Conservation (phyloP, 2,797 vertebrate species). For the Chaetophractus vellerosus region DNA sequence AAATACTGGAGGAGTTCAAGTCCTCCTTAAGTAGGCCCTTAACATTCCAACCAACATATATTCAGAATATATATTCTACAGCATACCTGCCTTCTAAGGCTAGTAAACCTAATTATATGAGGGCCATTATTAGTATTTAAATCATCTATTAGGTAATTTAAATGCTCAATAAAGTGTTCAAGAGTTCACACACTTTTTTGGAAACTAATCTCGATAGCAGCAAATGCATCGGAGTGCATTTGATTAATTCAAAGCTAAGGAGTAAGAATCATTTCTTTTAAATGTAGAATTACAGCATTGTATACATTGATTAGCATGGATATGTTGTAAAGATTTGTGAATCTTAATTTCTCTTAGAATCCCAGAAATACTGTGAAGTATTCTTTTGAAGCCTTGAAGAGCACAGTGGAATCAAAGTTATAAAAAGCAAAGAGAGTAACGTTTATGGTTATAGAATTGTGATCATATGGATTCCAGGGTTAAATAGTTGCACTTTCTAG, state of each 20-base stretch:
- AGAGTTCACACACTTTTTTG: neutral
- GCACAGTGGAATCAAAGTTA: constrained; percentile 11
- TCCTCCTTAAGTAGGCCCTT: neutral
- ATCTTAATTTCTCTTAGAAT: constrained; percentile 37
- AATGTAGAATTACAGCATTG: neutral
- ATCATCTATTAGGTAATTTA: constrained; percentile 36
- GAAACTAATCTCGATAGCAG: constrained; percentile 57
- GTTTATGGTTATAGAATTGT: neutral
- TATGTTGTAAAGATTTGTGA: constrained; percentile 24
- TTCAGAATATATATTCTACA: neutral
- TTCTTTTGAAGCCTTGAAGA: neutral
- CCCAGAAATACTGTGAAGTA: neutral
- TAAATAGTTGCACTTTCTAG: neutral
- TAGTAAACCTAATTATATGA: constrained; percentile 19
- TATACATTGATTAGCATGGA: neutral
- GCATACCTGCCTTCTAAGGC: neutral
- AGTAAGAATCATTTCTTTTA: neutral
- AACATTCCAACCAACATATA: neutral
- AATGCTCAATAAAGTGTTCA: neutral
- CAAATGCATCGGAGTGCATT: neutral
- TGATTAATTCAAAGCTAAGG: constrained; percentile 35
- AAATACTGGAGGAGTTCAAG: constrained; percentile 26
- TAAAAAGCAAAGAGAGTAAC: neutral
- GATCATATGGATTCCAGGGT: constrained; percentile 2
- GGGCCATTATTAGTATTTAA: constrained; percentile 33